Evolutionary conservation across 2,888 invertebrate genomes (phyloP), one percentile per base, ranked within the genome.

Genomic region (Epiperipatus broadwayi): DNA sequence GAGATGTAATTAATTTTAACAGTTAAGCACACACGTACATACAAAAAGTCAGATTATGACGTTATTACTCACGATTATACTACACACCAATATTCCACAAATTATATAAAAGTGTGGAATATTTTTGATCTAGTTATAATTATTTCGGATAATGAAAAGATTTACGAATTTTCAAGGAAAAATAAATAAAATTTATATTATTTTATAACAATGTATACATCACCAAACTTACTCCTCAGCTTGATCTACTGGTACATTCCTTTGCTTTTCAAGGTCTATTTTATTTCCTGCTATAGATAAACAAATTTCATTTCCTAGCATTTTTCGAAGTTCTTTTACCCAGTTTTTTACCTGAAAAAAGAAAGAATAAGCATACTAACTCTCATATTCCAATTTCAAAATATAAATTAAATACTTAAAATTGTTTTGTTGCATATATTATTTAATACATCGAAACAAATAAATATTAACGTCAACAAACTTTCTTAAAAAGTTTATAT

Each of bases 261-360:
- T 67, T 47, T 89, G 78, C 55, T 78, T 80, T 53, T 89, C 87
- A 52, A 97, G 66, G 64, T 97, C 95, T 54, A 78, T 73, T 70
- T 97, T 97, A 63, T 97, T 97, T 35, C 95, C 97, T 41, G 84
- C 87, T 55, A 97, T 93, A 37, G 77, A 74, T 41, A 95, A 66
- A 47, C 80, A 75, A 49, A 95, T 80, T 50, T 89, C 81, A 42
- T 78, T 73, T 3, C 93, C 95, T 28, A 95, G 66, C 79, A 95
- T 91, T 60, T 85, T 85, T 48, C 81, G 75, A 40, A 97, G 63
- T 60, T 97, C 95, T 54, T 87, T 89, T 19, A 95, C 93, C 97
- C 97, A 97, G 57, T 77, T 84, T 64, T 93, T 89, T 0, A 93
- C 83, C 80, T 83, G 50, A 21, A 64, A 62, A 16, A 22, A 14